These are phyloP conservation scores for Bergia sp. DNA, from an alignment of 92 coral and sea anemone genomes.

Conservation along the genomic window DNA sequence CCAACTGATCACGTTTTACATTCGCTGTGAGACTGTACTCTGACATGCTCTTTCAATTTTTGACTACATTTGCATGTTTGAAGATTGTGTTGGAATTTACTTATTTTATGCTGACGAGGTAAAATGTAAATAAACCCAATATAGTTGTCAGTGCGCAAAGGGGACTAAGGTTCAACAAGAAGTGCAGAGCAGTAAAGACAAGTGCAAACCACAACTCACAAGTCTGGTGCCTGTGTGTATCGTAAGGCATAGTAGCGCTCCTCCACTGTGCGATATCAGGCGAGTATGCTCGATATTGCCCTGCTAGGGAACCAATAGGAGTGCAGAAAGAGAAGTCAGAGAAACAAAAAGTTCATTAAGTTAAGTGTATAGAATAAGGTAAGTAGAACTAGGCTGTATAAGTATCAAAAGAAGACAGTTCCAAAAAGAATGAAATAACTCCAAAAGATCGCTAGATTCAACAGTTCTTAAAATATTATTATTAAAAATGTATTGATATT, in stretches of 20 bases:
- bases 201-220: conserved; percentile 41
- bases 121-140: no score
- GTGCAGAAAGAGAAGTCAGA: neutral
- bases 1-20: no score
- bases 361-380: neutral
- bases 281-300: conserved; percentile 44
- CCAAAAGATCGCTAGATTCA: neutral
- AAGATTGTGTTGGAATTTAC: no score
- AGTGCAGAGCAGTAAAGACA: neutral
- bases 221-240: conserved; percentile 37
- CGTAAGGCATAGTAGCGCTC: conserved; percentile 42
- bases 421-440: neutral
- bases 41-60: no score
- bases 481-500: no score
- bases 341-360: neutral
- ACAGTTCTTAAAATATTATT: no score
- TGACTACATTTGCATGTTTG: no score
- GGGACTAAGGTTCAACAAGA: neutral
- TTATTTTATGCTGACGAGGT: no score
- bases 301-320: conserved; percentile 34
- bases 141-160: neutral
- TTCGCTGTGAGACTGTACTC: no score
- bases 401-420: neutral
- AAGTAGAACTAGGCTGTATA: neutral
- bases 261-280: conserved; percentile 47